Conservation (phyloP, 2,888 invertebrate genomes). For the Philaethria dido region DNA sequence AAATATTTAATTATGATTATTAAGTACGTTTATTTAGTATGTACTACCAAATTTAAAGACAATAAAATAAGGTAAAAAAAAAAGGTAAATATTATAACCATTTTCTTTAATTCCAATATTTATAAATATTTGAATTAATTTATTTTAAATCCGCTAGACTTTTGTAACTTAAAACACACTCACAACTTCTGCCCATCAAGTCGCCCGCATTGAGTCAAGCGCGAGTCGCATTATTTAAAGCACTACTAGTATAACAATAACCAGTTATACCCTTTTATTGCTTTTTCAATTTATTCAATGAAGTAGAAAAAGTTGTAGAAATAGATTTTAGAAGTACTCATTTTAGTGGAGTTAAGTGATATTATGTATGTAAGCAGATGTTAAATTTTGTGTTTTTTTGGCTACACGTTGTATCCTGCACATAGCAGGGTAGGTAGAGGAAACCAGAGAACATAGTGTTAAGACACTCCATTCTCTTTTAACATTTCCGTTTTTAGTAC, state of each 20-base stretch:
- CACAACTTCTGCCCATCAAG: constrained; percentile 37
- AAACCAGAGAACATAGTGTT: no score
- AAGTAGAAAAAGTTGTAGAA: constrained; percentile 21
- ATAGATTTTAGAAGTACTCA: constrained; percentile 14
- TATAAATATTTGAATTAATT: background rate
- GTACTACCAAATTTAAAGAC: no score
- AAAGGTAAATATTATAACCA: no score
- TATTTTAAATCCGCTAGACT: constrained; percentile 10
- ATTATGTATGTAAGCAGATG: background rate
- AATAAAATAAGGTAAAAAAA: no score
- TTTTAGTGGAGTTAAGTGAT: background rate
- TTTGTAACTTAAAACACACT: constrained; percentile 14
- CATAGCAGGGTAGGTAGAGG: no score
- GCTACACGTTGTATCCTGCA: no score
- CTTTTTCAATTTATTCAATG: constrained; percentile 28
- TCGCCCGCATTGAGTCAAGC: constrained; percentile 41
- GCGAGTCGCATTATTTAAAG: constrained; percentile 30
- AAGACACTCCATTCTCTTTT: no score
- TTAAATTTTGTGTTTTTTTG: background rate
- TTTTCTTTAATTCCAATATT: no score
- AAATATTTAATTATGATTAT: no score
- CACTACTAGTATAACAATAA: constrained; percentile 35
- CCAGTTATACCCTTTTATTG: constrained; percentile 30
- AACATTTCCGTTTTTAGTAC: no score
- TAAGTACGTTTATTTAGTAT: no score